Evolutionary conservation across 1,140 invertebrate species (phyloP).

Genomic region (Chlorops oryzae): DNA sequence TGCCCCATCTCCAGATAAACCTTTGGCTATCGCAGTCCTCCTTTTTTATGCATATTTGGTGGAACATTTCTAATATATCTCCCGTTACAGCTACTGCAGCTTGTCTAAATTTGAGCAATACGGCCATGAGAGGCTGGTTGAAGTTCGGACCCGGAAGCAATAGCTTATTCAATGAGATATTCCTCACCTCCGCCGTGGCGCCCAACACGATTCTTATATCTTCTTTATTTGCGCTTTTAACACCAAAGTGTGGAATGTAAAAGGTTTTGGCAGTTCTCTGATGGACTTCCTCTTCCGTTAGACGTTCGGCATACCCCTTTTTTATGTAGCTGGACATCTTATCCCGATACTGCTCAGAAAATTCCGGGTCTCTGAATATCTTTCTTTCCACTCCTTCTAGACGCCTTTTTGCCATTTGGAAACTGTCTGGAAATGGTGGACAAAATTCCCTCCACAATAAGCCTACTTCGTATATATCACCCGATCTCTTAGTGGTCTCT

Average conservation of each 20-base stretch:
- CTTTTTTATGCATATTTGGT: slow-evolving; percentile 4
- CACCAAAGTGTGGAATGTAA: slow-evolving; percentile 35
- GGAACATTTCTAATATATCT: slow-evolving; percentile 14
- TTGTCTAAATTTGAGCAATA: slow-evolving; percentile 9
- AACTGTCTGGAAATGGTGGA: slow-evolving; percentile 16
- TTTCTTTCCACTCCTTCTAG: slow-evolving; percentile 4
- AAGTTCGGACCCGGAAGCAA: slow-evolving; percentile 5
- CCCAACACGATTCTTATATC: slow-evolving; percentile 31
- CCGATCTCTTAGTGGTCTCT: not conserved
- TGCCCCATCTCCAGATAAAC: slow-evolving; percentile 11
- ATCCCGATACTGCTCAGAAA: slow-evolving; percentile 8
- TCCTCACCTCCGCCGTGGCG: slow-evolving; percentile 18
- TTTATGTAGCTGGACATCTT: slow-evolving; percentile 17
- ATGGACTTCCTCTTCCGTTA: slow-evolving; percentile 5
- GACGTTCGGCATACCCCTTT: slow-evolving; percentile 18
- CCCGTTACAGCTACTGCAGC: slow-evolving; percentile 1
- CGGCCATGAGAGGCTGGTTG: slow-evolving; percentile 3
- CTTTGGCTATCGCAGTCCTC: slow-evolving; percentile 11
- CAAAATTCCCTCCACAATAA: slow-evolving; percentile 25
- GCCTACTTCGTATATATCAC: slow-evolving; percentile 20
- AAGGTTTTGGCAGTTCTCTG: slow-evolving; percentile 10
- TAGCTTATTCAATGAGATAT: not conserved
- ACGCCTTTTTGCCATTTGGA: no score
- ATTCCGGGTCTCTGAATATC: slow-evolving; percentile 13
- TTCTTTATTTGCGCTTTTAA: slow-evolving; percentile 24